Conservation (phyloP, 2,113 vertebrate genomes). For the Gnathonemus longibarbis region DNA sequence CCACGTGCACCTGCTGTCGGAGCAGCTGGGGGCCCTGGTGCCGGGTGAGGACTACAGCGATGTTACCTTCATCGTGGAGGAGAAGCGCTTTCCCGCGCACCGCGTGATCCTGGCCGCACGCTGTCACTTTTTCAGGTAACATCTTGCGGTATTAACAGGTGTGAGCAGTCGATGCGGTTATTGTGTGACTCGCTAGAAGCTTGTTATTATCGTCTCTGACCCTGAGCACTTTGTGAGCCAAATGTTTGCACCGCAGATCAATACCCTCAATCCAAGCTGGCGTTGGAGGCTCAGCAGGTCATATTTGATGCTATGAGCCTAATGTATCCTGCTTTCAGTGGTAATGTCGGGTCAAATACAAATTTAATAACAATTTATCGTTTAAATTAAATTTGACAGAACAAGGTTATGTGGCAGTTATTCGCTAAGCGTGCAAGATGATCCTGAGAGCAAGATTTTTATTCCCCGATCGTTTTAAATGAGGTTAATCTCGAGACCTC, state of each 20-base stretch:
- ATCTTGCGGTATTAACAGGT: neutral
- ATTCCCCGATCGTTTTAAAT: neutral
- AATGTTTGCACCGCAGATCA: neutral
- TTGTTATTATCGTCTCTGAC: neutral
- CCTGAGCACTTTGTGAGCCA: neutral
- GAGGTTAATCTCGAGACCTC: neutral
- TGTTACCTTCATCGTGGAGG: constrained; percentile 94
- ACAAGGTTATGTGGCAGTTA: neutral
- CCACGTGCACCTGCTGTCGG: constrained; percentile 92
- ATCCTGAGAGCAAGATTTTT: neutral
- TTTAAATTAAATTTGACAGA: neutral
- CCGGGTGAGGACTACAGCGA: constrained; percentile 92
- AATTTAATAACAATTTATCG: neutral
- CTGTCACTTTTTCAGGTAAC: constrained; percentile 93
- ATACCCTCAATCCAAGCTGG: neutral
- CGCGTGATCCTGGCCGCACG: constrained; percentile 91
- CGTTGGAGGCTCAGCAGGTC: neutral
- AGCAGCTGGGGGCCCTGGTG: constrained; percentile 89
- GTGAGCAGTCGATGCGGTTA: neutral
- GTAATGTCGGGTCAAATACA: neutral
- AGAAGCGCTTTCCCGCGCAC: constrained; percentile 88
- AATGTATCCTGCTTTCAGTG: neutral
- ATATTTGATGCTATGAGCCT: neutral
- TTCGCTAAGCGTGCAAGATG: neutral
- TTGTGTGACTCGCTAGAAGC: neutral